Base-by-base conservation (phyloP, 2,888 invertebrate species). In the Stenodema calcarata region DNA sequence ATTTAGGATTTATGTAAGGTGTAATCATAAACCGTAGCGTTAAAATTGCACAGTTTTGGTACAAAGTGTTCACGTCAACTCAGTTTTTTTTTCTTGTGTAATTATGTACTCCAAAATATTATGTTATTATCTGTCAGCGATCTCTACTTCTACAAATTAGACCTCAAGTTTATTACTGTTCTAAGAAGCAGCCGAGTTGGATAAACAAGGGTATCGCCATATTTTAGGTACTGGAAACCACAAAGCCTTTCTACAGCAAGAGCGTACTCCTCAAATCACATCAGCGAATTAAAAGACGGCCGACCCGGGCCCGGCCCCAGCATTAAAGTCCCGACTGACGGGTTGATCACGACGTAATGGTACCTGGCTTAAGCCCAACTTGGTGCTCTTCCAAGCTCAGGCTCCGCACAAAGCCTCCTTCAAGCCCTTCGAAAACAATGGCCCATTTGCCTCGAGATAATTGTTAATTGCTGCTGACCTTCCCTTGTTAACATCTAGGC, bases 401-500 rank as follows among this genome's bases (percentile, higher is more conserved):
- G 42, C 28, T 30, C 30, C 62, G 62, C 54, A 82, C 69, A 82
- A 82, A 82, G 62, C 62, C 27, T n/a, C 82, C 78, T 44, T 82
- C 44, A 62, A 35, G 35, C 47, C 42, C 84, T 18, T 82, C 69
- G 82, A 82, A 79, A 86, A 86, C 86, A 86, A 86, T 86, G 86
- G 86, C 79, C 86, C 86, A 86, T 86, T 86, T 86, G 86, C 86
- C 86, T 79, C 79, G 79, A 69, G 86, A 86, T 86, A 86, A 86
- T 86, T 86, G 86, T 86, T 86, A 86, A 86, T 86, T 86, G 86
- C 86, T 86, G 79, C 78, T 69, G 79, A 78, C 79, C 79, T 79
- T 79, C 69, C 79, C 86, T 86, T 86, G 86, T 86, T 86, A 86
- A 86, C 86, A 86, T 86, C 86, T 79, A 62, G 69, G 86, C 62